A percentile compares a stretch with the other conserved stretches of the same genome.
Conservation (phyloP, 2,888 invertebrate genomes). For the Drosophila kuntzei region DNA sequence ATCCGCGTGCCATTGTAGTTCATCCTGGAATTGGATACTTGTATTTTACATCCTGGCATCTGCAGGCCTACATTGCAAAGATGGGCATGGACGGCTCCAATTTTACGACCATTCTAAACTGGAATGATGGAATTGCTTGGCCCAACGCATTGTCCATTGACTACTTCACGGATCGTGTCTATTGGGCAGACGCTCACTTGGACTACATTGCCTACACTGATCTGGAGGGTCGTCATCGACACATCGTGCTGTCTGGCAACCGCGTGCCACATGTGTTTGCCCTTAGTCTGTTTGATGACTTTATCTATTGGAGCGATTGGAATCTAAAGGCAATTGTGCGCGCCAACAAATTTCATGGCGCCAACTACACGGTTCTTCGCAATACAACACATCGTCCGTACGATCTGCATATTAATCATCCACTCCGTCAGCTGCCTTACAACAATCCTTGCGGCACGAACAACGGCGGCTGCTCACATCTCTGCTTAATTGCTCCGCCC, state of each 20-base stretch:
- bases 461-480: slow-evolving; percentile 98
- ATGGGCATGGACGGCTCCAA: slow-evolving; percentile 98
- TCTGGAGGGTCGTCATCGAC: slow-evolving; percentile 95
- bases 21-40: slow-evolving; percentile 97
- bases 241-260: slow-evolving; percentile 91
- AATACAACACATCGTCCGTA: slow-evolving; percentile 98
- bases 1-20: slow-evolving; percentile 97
- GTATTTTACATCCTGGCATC: slow-evolving; percentile 98
- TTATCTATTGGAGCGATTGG: slow-evolving; percentile 99
- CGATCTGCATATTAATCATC: slow-evolving; percentile 96
- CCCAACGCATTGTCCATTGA: slow-evolving; percentile 99
- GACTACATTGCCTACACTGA: slow-evolving; percentile 98
- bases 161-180: slow-evolving; percentile 97
- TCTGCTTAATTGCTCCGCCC: slow-evolving; percentile 95
- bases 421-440: slow-evolving; percentile 93
- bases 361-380: slow-evolving; percentile 90
- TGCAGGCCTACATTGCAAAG: slow-evolving; percentile 97
- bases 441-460: slow-evolving; percentile 95
- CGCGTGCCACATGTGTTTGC: slow-evolving; percentile 98
- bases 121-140: slow-evolving; percentile 98
- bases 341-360: slow-evolving; percentile 96
- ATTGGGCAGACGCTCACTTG: slow-evolving; percentile 99
- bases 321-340: slow-evolving; percentile 96
- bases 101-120: slow-evolving; percentile 94
- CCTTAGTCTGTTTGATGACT: slow-evolving; percentile 96